These are phyloP conservation scores for Condylura cristata DNA, from an alignment of 2,113 vertebrate genomes.

Conservation along the genomic window DNA sequence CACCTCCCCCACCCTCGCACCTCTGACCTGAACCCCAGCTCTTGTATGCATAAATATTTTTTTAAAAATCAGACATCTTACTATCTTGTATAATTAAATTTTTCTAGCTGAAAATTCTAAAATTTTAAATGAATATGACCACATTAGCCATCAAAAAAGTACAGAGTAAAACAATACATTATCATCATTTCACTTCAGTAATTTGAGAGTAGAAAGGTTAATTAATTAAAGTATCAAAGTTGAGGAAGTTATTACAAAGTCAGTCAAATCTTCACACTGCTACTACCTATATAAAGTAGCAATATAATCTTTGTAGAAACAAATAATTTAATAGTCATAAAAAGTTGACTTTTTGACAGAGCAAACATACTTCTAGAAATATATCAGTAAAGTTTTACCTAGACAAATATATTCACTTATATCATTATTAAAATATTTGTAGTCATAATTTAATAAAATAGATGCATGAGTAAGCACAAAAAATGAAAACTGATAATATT, in stretches of 20 bases:
- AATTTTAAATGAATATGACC: not conserved
- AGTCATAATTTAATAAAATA: slow-evolving; percentile 23
- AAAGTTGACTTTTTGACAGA: not conserved
- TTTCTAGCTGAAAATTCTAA: slow-evolving; percentile 49
- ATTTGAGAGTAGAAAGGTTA: not conserved
- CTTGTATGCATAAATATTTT: no score
- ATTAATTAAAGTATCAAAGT: not conserved
- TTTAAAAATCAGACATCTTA: no score
- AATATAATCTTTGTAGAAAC: not conserved
- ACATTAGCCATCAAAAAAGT: slow-evolving; percentile 28
- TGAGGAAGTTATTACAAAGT: not conserved
- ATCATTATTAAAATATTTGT: not conserved
- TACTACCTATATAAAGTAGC: not conserved
- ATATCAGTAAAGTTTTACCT: not conserved
- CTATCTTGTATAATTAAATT: not conserved
- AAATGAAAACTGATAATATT: not conserved
- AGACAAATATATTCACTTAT: not conserved
- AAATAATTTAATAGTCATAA: not conserved
- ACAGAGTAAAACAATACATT: slow-evolving; percentile 15
- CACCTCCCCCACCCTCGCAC: no score
- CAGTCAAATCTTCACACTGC: slow-evolving; percentile 11
- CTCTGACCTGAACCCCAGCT: no score
- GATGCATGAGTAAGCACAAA: not conserved
- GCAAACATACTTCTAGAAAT: slow-evolving; percentile 24
- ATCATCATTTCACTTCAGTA: not conserved